Conservation (phyloP, 2,888 invertebrate genomes). For the Eupithecia tripunctaria region DNA sequence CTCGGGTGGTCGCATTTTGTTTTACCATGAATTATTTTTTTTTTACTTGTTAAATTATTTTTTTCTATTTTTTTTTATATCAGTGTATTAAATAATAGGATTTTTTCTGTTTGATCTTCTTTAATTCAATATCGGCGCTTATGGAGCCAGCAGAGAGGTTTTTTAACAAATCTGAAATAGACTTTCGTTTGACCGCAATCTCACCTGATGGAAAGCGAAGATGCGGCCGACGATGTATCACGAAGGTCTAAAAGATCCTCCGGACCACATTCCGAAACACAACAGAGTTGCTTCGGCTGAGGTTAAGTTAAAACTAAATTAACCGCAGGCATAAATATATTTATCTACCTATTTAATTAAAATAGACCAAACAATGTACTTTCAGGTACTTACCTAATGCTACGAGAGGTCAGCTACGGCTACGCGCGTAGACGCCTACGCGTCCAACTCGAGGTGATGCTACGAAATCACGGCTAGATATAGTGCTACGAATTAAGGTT, state of each 20-base stretch:
- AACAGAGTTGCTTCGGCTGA: too few relatives aligned
- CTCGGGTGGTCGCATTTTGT: too few relatives aligned
- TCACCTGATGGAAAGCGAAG: too few relatives aligned
- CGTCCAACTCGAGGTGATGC: conserved; percentile 65
- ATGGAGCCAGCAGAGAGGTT: neutral
- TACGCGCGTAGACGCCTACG: conserved; percentile 69
- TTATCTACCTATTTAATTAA: neutral
- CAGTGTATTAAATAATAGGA: neutral
- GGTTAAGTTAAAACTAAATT: neutral
- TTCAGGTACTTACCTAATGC: conserved; percentile 49
- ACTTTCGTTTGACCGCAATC: too few relatives aligned
- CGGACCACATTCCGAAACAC: too few relatives aligned
- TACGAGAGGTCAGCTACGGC: conserved; percentile 73
- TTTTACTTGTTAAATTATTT: too few relatives aligned
- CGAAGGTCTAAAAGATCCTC: too few relatives aligned
- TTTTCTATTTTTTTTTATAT: too few relatives aligned
- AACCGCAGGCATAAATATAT: too few relatives aligned
- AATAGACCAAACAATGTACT: neutral
- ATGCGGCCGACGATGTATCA: too few relatives aligned
- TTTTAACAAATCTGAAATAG: too few relatives aligned
- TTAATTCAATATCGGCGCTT: neutral
- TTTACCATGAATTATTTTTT: too few relatives aligned
- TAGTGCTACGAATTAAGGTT: neutral
- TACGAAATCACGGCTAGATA: conserved; percentile 53
- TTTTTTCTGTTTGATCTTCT: neutral